Percentiles rank a stretch among this genome's conserved stretches.
Conservation (phyloP, 2,113 vertebrate genomes). For the Peromyscus californicus region DNA sequence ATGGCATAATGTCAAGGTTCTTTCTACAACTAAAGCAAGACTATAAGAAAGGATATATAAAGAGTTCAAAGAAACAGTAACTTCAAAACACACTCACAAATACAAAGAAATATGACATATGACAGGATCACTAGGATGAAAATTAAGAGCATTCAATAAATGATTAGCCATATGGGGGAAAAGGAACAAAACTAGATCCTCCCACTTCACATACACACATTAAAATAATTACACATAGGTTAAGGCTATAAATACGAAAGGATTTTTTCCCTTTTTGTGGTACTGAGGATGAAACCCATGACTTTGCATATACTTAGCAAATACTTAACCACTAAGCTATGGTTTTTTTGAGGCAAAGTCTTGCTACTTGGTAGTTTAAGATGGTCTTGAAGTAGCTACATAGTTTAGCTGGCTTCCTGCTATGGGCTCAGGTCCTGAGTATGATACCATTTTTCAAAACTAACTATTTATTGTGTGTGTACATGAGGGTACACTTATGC, state of each 20-base stretch:
- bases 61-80: background rate
- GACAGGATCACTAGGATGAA: background rate
- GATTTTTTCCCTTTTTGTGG: background rate
- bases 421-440: background rate
- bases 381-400: background rate
- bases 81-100: constrained; percentile 26
- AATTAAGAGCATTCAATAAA: constrained; percentile 50
- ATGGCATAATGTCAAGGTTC: background rate
- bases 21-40: constrained; percentile 29
- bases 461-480: background rate
- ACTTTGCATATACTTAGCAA: background rate
- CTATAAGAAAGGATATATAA: background rate
- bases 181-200: background rate
- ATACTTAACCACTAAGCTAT: background rate
- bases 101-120: background rate
- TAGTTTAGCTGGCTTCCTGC: background rate
- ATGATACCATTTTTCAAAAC: background rate
- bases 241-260: constrained; percentile 22
- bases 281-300: background rate
- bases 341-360: background rate
- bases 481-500: background rate
- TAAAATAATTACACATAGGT: constrained; percentile 29
- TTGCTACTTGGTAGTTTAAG: background rate
- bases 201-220: background rate
- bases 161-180: background rate